Conservation (phyloP, 2,888 invertebrate species). For the Cosmorhoe ocellata region DNA sequence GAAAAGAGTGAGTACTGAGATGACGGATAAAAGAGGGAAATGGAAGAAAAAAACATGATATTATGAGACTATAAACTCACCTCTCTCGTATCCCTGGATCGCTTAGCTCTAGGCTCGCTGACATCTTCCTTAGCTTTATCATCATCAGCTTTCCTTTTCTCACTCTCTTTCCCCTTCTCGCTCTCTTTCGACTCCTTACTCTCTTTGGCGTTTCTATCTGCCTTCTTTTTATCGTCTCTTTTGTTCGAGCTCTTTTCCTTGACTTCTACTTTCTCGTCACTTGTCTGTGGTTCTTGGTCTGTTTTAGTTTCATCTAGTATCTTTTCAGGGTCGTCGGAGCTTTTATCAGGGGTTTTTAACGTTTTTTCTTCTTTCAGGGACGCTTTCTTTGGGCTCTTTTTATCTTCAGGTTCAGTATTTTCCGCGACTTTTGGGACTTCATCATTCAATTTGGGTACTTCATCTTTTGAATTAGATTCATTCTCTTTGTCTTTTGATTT, state of each 20-base stretch:
- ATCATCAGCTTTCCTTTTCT: constrained; percentile 32
- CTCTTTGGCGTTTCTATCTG: constrained; percentile 11
- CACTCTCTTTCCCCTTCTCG: constrained; percentile 32
- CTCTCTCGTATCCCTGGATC: constrained; percentile 60
- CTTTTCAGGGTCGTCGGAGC: constrained; percentile 23
- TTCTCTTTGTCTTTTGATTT: background rate
- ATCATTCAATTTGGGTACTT: background rate
- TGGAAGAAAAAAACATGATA: no score
- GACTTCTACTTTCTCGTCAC: background rate
- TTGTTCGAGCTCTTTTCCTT: background rate
- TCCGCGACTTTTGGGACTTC: constrained; percentile 5
- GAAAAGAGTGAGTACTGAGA: no score
- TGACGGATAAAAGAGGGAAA: no score
- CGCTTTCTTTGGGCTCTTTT: constrained; percentile 7
- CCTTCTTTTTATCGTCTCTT: constrained; percentile 4
- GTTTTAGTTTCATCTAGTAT: constrained; percentile 17
- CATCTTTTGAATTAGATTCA: constrained; percentile 13
- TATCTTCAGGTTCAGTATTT: constrained; percentile 5
- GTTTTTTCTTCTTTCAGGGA: no score
- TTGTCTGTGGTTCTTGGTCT: background rate
- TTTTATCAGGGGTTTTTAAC: no score
- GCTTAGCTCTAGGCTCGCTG: constrained; percentile 67
- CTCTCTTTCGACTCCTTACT: background rate
- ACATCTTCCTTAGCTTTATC: constrained; percentile 42
- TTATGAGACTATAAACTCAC: constrained; percentile 48